These are phyloP conservation scores for Luperina nickerlii DNA, from an alignment of 2,888 invertebrate genomes.

Conservation along the genomic window DNA sequence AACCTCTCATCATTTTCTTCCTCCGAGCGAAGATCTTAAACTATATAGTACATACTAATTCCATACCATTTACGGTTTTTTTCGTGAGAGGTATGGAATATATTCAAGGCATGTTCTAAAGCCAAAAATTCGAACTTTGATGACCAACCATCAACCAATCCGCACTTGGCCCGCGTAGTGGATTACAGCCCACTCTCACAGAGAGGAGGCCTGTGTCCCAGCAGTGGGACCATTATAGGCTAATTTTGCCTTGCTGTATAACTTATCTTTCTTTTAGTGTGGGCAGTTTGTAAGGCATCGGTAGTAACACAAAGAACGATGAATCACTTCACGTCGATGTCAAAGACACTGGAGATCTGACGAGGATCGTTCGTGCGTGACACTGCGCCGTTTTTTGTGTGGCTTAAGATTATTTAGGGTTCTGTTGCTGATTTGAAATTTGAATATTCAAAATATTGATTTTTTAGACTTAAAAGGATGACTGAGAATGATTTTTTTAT, in stretches of 20 bases:
- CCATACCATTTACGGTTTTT: background rate
- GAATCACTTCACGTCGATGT: constrained; percentile 67
- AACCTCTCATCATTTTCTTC: background rate
- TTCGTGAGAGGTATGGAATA: no score
- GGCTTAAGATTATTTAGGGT: constrained; percentile 57
- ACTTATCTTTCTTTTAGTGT: background rate
- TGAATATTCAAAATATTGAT: background rate
- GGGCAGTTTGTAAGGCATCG: constrained; percentile 10
- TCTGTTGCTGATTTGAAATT: constrained; percentile 7
- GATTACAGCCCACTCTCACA: background rate
- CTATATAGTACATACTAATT: background rate
- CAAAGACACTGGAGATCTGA: constrained; percentile 74
- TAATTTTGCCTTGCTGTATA: no score
- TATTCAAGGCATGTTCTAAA: background rate
- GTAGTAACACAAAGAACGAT: constrained; percentile 49
- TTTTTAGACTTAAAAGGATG: background rate
- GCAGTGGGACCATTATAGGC: background rate
- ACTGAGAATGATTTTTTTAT: background rate
- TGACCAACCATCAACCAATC: background rate
- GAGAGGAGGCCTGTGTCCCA: background rate
- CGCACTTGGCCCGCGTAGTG: background rate
- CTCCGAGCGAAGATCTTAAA: background rate
- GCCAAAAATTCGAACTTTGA: background rate
- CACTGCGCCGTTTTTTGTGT: constrained; percentile 70
- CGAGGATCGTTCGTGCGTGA: constrained; percentile 73